A percentile compares a stretch with the other conserved stretches of the same genome.
These are phyloP conservation scores for Eulithis testata DNA, from an alignment of 2,888 invertebrate species.

Conservation along the genomic window DNA sequence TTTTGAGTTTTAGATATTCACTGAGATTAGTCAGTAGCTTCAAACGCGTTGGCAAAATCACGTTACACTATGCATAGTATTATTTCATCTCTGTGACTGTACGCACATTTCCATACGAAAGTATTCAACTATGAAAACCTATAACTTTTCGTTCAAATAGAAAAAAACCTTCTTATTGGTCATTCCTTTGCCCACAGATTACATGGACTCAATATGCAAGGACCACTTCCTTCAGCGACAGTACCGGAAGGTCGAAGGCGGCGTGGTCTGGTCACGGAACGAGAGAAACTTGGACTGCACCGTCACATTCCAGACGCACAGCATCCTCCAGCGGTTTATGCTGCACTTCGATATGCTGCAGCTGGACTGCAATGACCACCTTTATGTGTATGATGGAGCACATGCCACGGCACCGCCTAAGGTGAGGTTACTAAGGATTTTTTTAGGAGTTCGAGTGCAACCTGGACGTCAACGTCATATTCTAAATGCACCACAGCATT, in stretches of 20 bases:
- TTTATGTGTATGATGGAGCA: constrained; percentile 96
- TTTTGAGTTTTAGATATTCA: background rate
- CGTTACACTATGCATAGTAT: no score
- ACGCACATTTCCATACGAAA: no score
- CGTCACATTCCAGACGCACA: constrained; percentile 97
- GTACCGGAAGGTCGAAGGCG: constrained; percentile 96
- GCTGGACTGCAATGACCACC: constrained; percentile 97
- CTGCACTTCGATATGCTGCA: constrained; percentile 96
- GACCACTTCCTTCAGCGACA: constrained; percentile 94
- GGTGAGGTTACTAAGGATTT: constrained; percentile 81
- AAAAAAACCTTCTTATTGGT: background rate
- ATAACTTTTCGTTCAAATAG: no score
- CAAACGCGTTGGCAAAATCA: no score
- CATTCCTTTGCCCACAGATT: constrained; percentile 86
- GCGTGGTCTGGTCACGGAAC: constrained; percentile 94
- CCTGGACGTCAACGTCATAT: no score
- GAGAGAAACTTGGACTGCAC: constrained; percentile 96
- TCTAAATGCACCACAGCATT: no score
- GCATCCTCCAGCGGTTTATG: constrained; percentile 97
- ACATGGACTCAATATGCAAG: constrained; percentile 95
- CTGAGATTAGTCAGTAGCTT: no score
- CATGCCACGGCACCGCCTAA: constrained; percentile 95
- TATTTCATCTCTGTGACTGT: no score
- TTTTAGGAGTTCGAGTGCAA: no score
- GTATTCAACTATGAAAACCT: no score